Evolutionary conservation across 2,888 invertebrate genomes (phyloP).

Genomic region (Drosophila fungiperda): DNA sequence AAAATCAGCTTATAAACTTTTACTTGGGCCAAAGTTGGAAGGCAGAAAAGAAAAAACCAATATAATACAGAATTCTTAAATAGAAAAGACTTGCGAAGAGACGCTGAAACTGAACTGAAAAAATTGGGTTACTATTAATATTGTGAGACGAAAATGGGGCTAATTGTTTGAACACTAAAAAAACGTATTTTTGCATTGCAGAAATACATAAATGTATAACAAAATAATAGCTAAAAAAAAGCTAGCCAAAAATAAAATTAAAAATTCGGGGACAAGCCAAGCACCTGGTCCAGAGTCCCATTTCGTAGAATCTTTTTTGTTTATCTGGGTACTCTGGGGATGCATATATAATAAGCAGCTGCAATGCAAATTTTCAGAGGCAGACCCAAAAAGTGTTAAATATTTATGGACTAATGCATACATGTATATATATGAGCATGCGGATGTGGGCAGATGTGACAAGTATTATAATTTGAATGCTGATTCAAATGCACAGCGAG

Average conservation of each 20-base stretch:
- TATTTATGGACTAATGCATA: conserved; percentile 45
- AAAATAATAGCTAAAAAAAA: not conserved
- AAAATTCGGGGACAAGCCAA: conserved; percentile 46
- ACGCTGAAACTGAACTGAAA: not conserved
- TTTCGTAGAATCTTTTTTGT: not conserved
- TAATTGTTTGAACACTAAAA: too few species aligned
- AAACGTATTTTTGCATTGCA: too few species aligned
- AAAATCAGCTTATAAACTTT: conserved; percentile 66
- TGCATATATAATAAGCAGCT: conserved; percentile 54
- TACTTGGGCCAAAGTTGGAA: conserved; percentile 31
- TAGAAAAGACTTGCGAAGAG: not conserved
- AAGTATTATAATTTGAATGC: conserved; percentile 47
- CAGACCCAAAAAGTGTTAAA: conserved; percentile 41
- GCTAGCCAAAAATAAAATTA: conserved; percentile 10
- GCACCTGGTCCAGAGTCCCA: not conserved
- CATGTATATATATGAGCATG: conserved; percentile 12
- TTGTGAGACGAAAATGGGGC: not conserved
- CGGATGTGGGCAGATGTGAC: conserved; percentile 38
- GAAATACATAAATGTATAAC: not conserved
- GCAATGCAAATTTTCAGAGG: conserved; percentile 45
- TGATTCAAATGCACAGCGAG: conserved; percentile 31
- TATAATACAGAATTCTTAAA: not conserved
- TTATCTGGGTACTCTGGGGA: conserved; percentile 18
- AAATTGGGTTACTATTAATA: not conserved
- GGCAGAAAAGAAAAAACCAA: not conserved